Evolutionary conservation across 2,888 invertebrate species (phyloP), one percentile per base, ranked within the genome.

Genomic region (Lochmaea crataegi): DNA sequence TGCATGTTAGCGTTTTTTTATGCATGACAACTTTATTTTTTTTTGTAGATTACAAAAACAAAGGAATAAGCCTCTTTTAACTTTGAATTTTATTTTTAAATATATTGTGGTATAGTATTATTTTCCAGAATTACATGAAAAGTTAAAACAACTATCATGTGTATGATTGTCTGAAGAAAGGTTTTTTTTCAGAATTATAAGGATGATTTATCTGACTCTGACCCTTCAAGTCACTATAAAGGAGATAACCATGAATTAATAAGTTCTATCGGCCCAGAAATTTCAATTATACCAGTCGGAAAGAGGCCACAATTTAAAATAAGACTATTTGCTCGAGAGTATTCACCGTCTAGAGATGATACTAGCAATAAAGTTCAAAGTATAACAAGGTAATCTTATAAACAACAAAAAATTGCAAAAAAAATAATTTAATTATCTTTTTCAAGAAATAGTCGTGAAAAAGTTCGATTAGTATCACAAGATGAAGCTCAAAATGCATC

Each of bases 381-480:
- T 68, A 72, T 72, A 63, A 70, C 57, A 42, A 76, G 76, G 76
- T 76, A 56, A 73, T 75, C 67, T 10, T 61, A 53, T 38, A 57
- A 78, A 57, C 56, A 32, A 76, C 12, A 32, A 60, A 60, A 10
- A 45, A 9, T 18, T 66, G n/a, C 32, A 53, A 66, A 18, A 9
- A n/a, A 16, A 53, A 7, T 53, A 9, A 53, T 18, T 53, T 16
- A 7, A 71, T 0, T 16, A 16, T 51, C 57, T 38, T 32, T 32
- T 4, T 60, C 14, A 48, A 76, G 82, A 75, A 79, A 81, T 65
- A 78, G 83, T 22, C 76, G 82, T 57, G 79, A 79, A 71, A 80
- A 79, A 67, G 83, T 85, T 60, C 79, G 85, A 76, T 76, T 83
- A 75, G 80, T 85, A 73, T 78, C 84, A 32, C 78, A 81, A 78